Percentiles rank a stretch among this genome's conserved stretches.
phyloP scores from a whole-genome alignment of 2,888 invertebrate genomes.

The Eupithecia pulchellata region DNA sequence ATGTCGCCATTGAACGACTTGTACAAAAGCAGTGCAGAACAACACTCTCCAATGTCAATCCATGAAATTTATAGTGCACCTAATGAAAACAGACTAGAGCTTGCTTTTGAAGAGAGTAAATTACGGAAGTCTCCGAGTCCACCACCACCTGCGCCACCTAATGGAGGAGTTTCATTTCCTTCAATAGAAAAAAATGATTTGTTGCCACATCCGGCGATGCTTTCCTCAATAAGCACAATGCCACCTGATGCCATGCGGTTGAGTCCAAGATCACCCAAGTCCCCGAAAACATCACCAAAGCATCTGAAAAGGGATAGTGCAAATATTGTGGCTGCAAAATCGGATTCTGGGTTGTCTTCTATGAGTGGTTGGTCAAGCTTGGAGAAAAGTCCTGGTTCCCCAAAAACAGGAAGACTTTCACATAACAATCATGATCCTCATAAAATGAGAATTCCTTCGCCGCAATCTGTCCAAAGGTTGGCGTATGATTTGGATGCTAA shows the following conservation, averaged over 20 bases:
- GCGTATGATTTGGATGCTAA: slow-evolving; percentile 74
- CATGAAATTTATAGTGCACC: slow-evolving; percentile 87
- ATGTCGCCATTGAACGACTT: slow-evolving; percentile 78
- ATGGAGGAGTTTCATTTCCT: slow-evolving; percentile 83
- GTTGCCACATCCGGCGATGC: slow-evolving; percentile 63
- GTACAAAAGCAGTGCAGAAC: slow-evolving; percentile 81
- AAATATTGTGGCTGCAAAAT: slow-evolving; percentile 90
- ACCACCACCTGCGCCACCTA: slow-evolving; percentile 92
- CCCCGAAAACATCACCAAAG: slow-evolving; percentile 90
- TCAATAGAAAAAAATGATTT: slow-evolving; percentile 69
- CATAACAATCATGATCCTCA: slow-evolving; percentile 74
- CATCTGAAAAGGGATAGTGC: slow-evolving; percentile 85
- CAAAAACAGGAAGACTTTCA: slow-evolving; percentile 84
- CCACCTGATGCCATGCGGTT: slow-evolving; percentile 82
- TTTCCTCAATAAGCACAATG: slow-evolving; percentile 63
- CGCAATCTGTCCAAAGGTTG: slow-evolving; percentile 72
- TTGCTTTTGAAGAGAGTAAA: slow-evolving; percentile 81
- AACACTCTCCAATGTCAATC: slow-evolving; percentile 87
- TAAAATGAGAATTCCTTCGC: slow-evolving; percentile 74
- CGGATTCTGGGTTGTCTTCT: slow-evolving; percentile 94
- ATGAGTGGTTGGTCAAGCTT: slow-evolving; percentile 95
- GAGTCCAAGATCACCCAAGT: slow-evolving; percentile 90
- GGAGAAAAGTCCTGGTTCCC: slow-evolving; percentile 94
- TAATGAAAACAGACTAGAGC: slow-evolving; percentile 72
- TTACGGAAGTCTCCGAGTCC: slow-evolving; percentile 88